Evolutionary conservation across 1,140 invertebrate genomes (phyloP).

Genomic region (Brachionus rotundiformis): DNA sequence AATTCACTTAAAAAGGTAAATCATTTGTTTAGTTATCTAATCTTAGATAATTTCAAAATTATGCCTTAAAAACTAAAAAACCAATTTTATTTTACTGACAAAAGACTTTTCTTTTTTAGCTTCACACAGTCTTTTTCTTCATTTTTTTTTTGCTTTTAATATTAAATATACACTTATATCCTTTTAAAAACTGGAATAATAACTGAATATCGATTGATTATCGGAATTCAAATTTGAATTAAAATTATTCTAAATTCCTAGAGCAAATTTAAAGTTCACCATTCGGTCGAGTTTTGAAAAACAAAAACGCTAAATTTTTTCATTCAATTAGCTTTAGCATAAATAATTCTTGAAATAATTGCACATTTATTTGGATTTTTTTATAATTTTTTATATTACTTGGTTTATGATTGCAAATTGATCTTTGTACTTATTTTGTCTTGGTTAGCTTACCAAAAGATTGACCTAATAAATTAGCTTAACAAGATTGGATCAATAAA

Average conservation of each 20-base stretch:
- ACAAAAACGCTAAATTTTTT: not conserved
- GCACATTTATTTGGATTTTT: not conserved
- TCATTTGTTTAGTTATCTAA: not conserved
- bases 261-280: not conserved
- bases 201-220: not conserved
- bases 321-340: not conserved
- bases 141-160: no score
- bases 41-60: not conserved
- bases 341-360: constrained; percentile 12
- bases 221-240: not conserved
- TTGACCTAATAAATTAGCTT: not conserved
- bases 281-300: not conserved
- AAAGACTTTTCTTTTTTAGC: no score
- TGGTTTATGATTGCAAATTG: not conserved
- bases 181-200: no score
- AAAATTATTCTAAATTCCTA: not conserved
- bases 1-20: not conserved
- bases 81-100: not conserved
- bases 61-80: not conserved
- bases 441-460: not conserved
- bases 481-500: not conserved
- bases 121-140: no score
- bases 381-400: not conserved
- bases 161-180: no score
- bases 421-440: not conserved